These are phyloP conservation scores for Mantis religiosa DNA, from an alignment of 2,888 invertebrate species.

Conservation along the genomic window DNA sequence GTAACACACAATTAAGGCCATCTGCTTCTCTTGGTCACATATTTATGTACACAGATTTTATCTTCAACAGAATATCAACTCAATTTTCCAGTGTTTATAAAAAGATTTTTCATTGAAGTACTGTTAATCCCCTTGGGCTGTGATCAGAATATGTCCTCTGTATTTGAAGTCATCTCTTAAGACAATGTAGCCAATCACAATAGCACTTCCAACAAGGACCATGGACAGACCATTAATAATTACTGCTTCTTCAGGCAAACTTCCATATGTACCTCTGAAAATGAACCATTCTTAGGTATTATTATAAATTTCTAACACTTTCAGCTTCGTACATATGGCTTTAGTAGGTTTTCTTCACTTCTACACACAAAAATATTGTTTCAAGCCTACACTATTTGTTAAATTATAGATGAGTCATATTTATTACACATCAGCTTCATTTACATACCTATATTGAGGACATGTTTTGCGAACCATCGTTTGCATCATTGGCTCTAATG, in stretches of 20 bases:
- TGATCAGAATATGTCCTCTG: constrained; percentile 51
- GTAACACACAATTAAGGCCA: not conserved
- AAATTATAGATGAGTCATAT: too few species aligned
- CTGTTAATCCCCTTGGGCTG: constrained; percentile 39
- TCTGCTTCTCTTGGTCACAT: not conserved
- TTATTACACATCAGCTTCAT: too few species aligned
- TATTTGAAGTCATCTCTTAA: constrained; percentile 56
- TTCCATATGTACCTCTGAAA: constrained; percentile 53
- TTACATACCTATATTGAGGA: too few species aligned
- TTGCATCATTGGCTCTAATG: too few species aligned
- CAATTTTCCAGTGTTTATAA: not conserved
- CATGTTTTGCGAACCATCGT: too few species aligned
- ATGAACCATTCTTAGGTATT: constrained; percentile 31
- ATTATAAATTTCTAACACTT: not conserved
- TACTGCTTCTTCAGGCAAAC: constrained; percentile 60
- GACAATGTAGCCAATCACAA: constrained; percentile 62
- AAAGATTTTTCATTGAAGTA: not conserved
- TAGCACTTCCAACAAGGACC: constrained; percentile 58
- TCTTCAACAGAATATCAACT: not conserved
- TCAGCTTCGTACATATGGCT: not conserved
- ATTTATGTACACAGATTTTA: not conserved
- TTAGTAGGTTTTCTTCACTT: not conserved
- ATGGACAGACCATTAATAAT: constrained; percentile 67
- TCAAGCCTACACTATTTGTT: too few species aligned
- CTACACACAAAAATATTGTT: too few species aligned